Evolutionary conservation across 2,113 vertebrate species (phyloP), one percentile per base, ranked within the genome.

Genomic region (Athene noctua): DNA sequence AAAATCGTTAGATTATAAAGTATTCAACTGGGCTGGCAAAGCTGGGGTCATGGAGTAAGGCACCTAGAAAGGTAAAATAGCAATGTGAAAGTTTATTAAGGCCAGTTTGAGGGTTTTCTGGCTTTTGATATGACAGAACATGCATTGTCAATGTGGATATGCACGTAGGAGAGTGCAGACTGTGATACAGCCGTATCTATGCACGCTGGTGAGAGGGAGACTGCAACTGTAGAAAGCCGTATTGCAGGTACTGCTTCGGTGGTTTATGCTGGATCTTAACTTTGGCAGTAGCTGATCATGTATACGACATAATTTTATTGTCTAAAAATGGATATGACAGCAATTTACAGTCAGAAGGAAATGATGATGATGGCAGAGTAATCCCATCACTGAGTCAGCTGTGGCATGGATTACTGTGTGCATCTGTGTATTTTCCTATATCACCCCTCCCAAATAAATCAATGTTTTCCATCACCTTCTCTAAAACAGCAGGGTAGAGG

Each of bases 61-160:
- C 47, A 81, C 12, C 18, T 36, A 47, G 29, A 52, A 84, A 58
- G 34, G 34, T 22, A 54, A 84, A 74, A 86, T 0, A 54, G 13
- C n/a, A 32, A 26, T 40, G 13, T 25, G 32, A 17, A 77, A 72
- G 58, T 59, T 84, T 78, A 47, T 38, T 66, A 73, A 86, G 29
- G 6, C 7, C 1, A 0, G 6, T 30, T 46, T 46, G 44, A 46
- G 44, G 44, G 36, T 20, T 22, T 34, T 40, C 22, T 42, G 8
- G 6, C 7, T 67, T 78, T 67, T 2, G 3, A 17, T 65, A 34
- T 20, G 34, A 30, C 13, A 42, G 25, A 25, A 27, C 6, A 20
- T 2, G 0, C 0, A 1, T 17, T 55, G 57, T 25, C 57, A 22
- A 3, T 16, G 15, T 4, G 3, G 36, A 32, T 13, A 15, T 6